phyloP scores from a whole-genome alignment of 1,140 invertebrate genomes.

The Cydia splendana region DNA sequence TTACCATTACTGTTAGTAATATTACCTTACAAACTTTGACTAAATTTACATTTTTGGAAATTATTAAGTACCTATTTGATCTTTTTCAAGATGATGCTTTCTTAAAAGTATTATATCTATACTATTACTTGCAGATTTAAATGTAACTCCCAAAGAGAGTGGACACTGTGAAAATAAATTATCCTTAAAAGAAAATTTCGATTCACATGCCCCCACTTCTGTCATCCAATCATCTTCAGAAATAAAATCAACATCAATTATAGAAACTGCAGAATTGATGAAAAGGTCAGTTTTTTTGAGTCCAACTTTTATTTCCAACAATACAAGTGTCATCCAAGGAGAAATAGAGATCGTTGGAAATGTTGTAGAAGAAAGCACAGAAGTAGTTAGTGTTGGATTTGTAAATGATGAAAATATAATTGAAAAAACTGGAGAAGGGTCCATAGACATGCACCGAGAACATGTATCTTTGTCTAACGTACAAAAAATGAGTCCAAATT shows the following conservation, averaged over 20 bases:
- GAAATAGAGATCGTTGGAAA: conserved; percentile 44
- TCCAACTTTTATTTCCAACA: conserved; percentile 55
- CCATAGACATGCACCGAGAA: background rate
- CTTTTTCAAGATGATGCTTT: background rate
- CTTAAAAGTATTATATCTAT: background rate
- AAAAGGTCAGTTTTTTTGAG: conserved; percentile 69
- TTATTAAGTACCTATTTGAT: background rate
- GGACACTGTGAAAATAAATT: background rate
- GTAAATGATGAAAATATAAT: background rate
- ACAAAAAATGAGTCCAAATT: background rate
- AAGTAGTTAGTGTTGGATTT: background rate
- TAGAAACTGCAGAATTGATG: conserved; percentile 70
- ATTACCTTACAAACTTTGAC: background rate
- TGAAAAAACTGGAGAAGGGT: background rate
- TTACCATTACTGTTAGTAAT: background rate
- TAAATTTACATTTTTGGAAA: background rate
- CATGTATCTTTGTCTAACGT: background rate
- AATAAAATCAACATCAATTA: conserved; percentile 58
- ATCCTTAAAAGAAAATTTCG: background rate
- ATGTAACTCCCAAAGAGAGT: background rate
- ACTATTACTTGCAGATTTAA: background rate
- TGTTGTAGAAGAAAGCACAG: background rate
- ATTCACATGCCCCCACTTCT: background rate
- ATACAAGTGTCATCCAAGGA: conserved; percentile 40
- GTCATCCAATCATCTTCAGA: background rate